Evolutionary conservation across 2,888 invertebrate genomes (phyloP).

Genomic region (Epinotia ramella): DNA sequence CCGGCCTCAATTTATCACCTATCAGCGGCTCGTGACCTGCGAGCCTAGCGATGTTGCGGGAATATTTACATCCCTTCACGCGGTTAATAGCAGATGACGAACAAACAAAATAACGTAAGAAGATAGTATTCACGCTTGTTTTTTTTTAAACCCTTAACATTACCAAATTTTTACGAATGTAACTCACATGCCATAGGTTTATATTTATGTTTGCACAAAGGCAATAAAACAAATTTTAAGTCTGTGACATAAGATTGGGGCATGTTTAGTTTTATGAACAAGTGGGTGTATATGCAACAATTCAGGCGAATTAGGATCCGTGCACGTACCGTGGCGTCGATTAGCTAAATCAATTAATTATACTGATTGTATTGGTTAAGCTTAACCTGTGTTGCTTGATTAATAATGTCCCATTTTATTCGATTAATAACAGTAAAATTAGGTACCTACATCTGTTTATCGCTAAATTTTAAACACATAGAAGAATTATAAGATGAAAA

Average conservation of each 20-base stretch:
- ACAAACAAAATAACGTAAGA: not conserved
- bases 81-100: constrained; percentile 25
- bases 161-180: too few species aligned
- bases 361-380: constrained; percentile 6
- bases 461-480: too few species aligned
- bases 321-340: constrained; percentile 6
- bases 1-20: constrained; percentile 72
- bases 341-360: constrained; percentile 22
- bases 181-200: too few species aligned
- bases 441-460: too few species aligned
- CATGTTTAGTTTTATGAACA: too few species aligned
- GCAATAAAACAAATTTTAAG: too few species aligned
- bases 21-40: constrained; percentile 56
- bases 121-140: too few species aligned
- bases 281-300: not conserved
- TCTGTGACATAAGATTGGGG: too few species aligned
- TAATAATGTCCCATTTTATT: not conserved
- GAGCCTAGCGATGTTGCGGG: constrained; percentile 55
- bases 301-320: not conserved
- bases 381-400: constrained; percentile 1
- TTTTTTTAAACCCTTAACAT: too few species aligned
- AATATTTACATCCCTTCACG: constrained; percentile 53
- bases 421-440: too few species aligned
- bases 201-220: too few species aligned
- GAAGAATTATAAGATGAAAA: too few species aligned